These are phyloP conservation scores for Drosophila suzukii DNA, from an alignment of 1,140 invertebrate genomes.

Conservation along the genomic window DNA sequence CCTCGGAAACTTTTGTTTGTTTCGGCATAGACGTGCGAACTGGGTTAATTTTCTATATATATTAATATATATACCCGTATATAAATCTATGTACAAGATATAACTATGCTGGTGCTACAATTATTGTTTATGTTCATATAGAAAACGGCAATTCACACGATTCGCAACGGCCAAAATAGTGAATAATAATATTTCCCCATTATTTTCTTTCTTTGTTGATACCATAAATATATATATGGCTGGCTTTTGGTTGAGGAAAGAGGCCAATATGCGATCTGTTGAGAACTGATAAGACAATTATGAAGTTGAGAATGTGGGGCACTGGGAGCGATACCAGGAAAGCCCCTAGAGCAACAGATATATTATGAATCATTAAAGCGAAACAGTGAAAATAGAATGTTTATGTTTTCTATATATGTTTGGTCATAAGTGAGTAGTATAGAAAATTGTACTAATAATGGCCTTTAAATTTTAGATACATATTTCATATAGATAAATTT, in stretches of 20 bases:
- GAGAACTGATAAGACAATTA: constrained; percentile 27
- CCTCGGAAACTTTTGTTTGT: constrained; percentile 59
- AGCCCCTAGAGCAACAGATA: neutral
- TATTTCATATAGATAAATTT: too few species aligned
- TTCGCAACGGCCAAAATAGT: constrained; percentile 41
- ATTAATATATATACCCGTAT: constrained; percentile 20
- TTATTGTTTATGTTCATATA: constrained; percentile 55
- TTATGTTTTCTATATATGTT: too few species aligned
- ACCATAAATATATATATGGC: constrained; percentile 21
- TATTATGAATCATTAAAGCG: constrained; percentile 11
- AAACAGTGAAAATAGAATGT: neutral
- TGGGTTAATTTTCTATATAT: constrained; percentile 79
- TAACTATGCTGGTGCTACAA: constrained; percentile 36
- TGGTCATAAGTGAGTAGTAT: neutral
- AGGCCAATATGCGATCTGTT: constrained; percentile 19
- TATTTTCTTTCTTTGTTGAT: constrained; percentile 38
- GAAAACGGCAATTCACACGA: constrained; percentile 64
- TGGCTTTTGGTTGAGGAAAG: constrained; percentile 14
- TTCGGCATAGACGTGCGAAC: constrained; percentile 79
- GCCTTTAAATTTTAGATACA: too few species aligned
- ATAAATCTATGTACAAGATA: constrained; percentile 38
- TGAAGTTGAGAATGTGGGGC: constrained; percentile 18
- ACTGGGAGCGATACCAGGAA: constrained; percentile 9
- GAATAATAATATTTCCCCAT: constrained; percentile 61
- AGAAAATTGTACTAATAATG: too few species aligned